Evolutionary conservation across 2,797 vertebrate species (phyloP), one percentile per base, ranked within the genome.

Genomic region (Loris lydekkerianus): DNA sequence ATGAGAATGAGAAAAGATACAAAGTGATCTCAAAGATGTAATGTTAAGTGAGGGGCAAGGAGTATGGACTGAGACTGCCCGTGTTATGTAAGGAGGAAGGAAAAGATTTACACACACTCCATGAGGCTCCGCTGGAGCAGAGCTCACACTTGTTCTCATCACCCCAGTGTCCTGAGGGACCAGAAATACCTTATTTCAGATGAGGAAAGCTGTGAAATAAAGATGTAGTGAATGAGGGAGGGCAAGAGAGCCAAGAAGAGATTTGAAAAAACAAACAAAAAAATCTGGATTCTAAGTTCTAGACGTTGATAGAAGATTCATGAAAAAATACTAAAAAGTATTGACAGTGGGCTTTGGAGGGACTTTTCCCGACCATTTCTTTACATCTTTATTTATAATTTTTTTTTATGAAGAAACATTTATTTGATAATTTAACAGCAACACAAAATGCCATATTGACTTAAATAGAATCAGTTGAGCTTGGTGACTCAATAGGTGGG

Each of bases 341-440:
- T 56, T 56, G 82, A 72, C 37, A 72, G 17, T 31, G 15, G 13
- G 60, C 49, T 70, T 6, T 5, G 84, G 46, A 40, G 40, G n/a
- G n/a, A 75, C 63, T 76, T 73, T 18, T 2, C 0, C 4, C 5
- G 5, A 34, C 10, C 31, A 25, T 9, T 70, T 46, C n/a, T 40
- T 91, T 27, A 76, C 65, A 37, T 29, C 76, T 77, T 86, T 7
- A 63, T 58, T 40, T 81, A 27, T 89, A 34, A 53, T 60, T 75
- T 87, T 92, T 92, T 73, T 58, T 46, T 76, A 25, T 1, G 29
- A 91, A n/a, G 76, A 61, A 56, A 7, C 2, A 5, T 29, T 73
- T 90, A 60, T 76, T 93, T 90, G 91, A 82, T 60, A 60, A 84
- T 73, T 82, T 93, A 81, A 88, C 31, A 63, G 56, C 43, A 89